Evolutionary conservation across 2,888 invertebrate genomes (phyloP), one percentile per base, ranked within the genome.

Genomic region (Lamellibrachia columna): DNA sequence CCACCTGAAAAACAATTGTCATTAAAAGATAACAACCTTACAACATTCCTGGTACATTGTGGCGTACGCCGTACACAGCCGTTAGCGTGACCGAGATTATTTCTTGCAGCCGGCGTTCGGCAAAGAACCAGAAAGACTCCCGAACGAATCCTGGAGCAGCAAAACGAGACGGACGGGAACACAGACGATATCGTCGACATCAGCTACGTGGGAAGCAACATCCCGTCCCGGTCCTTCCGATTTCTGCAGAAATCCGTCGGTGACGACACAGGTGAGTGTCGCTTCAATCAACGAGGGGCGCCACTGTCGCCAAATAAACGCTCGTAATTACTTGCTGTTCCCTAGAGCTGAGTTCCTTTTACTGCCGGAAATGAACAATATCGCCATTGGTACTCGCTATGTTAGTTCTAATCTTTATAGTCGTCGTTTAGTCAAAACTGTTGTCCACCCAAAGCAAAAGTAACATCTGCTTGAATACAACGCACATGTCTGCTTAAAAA

Each of bases 191-290:
- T 93, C 9, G 95, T 95, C 7, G 96, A 96, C 93, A 95, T 95
- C 91, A 95, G 96, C 92, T 97, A 96, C 94, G 96, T 94, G 92
- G 98, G 98, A 93, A 97, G 98, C 95, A 97, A 98, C 94, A 98
- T 98, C 22, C 94, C 94, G 15, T 94, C 94, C n/a, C 91, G 93
- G 52, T 94, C 94, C 28, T 94, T 94, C 93, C 93, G 93, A 60
- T 93, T 94, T 92, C 93, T 94, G 60, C 94, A 94, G 92, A 93
- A 94, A 91, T 92, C 92, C 53, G 92, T 94, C 11, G 94, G 94
- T 53, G 93, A 92, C 58, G 60, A 92, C 93, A 53, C 91, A 53
- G 53, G 91, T 91, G 53, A 91, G 91, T 91, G 52, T 15, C 53
- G 91, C 53, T 6, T 53, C 53, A 28, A 91, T 91, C 75, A 3